Evolutionary conservation across 1,140 invertebrate genomes (phyloP), one percentile per base, ranked within the genome.

Genomic region (Drosophila mayri): DNA sequence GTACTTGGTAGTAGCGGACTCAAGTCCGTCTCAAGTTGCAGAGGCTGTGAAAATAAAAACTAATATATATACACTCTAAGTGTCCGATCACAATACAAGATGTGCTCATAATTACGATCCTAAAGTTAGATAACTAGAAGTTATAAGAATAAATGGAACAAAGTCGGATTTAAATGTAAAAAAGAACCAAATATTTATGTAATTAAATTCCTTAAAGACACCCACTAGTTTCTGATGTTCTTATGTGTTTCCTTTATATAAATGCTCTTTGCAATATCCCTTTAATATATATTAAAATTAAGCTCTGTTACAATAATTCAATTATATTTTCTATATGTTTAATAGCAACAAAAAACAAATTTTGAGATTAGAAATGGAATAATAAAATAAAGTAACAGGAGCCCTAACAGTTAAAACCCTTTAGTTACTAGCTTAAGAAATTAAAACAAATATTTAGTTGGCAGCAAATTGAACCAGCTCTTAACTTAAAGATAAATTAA

Each of bases 31-130:
- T 49, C 66, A 65, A 84, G 67, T 78, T 80, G 77, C 61, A 90
- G 86, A 90, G 86, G 86, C 86, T 90, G 86, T 90, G 86, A 90
- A 90, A 75, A 71, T 49, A 74, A 77, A 71, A 54, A 76, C 64
- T 66, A 60, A 76, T 46, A 59, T 79, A 76, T 52, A 59, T 77
- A 79, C 43, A 78, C 60, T 58, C 82, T 81, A 86, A 76, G 66
- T 80, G 83, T 50, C 41, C 35, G 62, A 74, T 59, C 66, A 70
- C 66, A 43, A 70, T 44, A 52, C 37, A 44, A 14, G 5, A 66
- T 70, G 66, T 70, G 66, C 66, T 70, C 66, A 68, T 68, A 30
- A 52, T 50, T 37, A 49, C 37, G 58, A 67, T 67, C 58, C 64
- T 63, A 67, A 67, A 63, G 20, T 35, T 67, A 70, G 38, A 52